Evolutionary conservation across 2,113 vertebrate species (phyloP).

Genomic region (Dicerorhinus sumatrensis): DNA sequence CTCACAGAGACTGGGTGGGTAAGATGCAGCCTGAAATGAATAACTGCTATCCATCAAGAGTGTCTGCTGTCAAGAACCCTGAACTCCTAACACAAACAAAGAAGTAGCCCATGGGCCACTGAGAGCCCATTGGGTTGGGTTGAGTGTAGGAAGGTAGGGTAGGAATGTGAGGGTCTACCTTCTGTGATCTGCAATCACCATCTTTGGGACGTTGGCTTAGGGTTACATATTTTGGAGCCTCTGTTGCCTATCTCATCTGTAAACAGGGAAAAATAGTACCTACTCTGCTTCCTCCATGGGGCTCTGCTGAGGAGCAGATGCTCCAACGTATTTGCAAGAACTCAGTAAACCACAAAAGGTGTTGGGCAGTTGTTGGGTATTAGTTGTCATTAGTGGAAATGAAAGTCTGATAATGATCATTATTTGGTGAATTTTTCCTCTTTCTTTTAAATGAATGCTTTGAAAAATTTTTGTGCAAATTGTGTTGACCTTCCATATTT

Average conservation of each 20-base stretch:
- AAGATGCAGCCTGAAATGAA: background rate
- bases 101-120: accelerated
- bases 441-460: background rate
- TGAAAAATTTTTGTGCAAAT: background rate
- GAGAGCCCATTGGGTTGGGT: background rate
- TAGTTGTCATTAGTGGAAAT: background rate
- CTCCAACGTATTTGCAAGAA: background rate
- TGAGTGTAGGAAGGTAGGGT: background rate
- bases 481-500: background rate
- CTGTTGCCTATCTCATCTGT: background rate
- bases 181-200: background rate
- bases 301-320: background rate
- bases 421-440: background rate
- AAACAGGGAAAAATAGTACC: background rate
- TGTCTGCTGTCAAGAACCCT: background rate
- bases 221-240: background rate
- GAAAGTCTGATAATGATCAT: background rate
- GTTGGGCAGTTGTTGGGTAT: background rate
- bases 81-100: background rate
- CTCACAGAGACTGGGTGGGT: background rate
- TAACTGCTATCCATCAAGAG: background rate
- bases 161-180: background rate
- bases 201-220: background rate
- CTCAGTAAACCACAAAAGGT: background rate
- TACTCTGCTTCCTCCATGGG: background rate